Base-by-base conservation (phyloP, 2,888 invertebrate genomes). In the Brachylomia viminalis region DNA sequence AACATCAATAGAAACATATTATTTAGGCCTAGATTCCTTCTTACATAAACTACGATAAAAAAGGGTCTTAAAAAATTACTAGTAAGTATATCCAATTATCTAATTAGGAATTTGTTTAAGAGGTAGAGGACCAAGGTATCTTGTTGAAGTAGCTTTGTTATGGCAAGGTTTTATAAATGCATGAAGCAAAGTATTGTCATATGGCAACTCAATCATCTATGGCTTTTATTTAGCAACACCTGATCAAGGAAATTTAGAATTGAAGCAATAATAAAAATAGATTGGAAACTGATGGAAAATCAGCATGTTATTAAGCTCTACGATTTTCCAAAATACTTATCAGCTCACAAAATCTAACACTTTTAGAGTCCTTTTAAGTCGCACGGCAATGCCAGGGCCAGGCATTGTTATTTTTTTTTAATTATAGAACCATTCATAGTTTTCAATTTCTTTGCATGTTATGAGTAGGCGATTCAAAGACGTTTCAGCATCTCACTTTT, bases 121-220 rank as follows among this genome's bases (percentile, higher is more conserved):
- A 90, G 88, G 88, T 90, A 92, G 91, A 89, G 89, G 88, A 90
- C 88, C 90, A 86, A 89, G 87, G 87, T 83, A 88, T 84, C 71
- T 80, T 86, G 71, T 78, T 68, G 82, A 85, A 86, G 84, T 86
- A 89, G 83, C 78, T 54, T 75, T 75, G 27, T 76, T 80, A 90
- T 88, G 88, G 88, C 90, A 89, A 90, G 82, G 78, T 75, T 79
- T 68, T 73, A 70, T 84, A 82, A 84, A 82, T 84, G 77, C 74
- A 80, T 70, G n/a, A 56, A 77, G n/a, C 72, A 70, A 62, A 83
- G 65, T 65, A 72, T 75, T 83, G 62, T 79, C 47, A 80, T 85
- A 89, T 89, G 90, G 89, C 89, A 88, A 89, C 78, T 71, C 73
- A 82, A 67, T 84, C 52, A 52, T 77, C 20, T 78, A 77, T 77